These are phyloP conservation scores for Acipenser oxyrinchus DNA, from an alignment of 2,797 vertebrate species.

Conservation along the genomic window DNA sequence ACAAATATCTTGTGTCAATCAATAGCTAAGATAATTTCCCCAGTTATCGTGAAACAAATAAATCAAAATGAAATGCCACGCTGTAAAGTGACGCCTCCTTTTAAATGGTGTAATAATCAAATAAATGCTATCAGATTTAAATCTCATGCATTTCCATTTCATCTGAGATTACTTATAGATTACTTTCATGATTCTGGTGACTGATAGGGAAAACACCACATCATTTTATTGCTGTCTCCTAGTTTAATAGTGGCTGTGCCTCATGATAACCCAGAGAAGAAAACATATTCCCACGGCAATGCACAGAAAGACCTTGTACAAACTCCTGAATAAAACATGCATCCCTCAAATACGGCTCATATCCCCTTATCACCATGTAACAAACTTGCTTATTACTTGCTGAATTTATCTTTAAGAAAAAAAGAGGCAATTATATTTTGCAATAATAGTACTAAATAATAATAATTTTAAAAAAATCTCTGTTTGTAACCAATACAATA, in stretches of 20 bases:
- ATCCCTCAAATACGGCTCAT: background rate
- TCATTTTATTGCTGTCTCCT: background rate
- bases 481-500: too few relatives aligned
- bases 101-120: background rate
- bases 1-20: background rate
- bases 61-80: background rate
- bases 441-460: too few relatives aligned
- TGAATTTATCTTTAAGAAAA: background rate
- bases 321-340: constrained; percentile 1
- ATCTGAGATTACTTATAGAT: background rate
- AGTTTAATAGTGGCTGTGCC: background rate
- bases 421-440: too few relatives aligned
- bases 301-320: background rate
- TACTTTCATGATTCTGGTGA: background rate
- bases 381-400: background rate
- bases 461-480: too few relatives aligned
- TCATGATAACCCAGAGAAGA: background rate
- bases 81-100: background rate
- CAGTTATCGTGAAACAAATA: background rate
- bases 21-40: background rate
- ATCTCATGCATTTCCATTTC: background rate
- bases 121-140: background rate
- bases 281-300: background rate
- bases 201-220: background rate
- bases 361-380: background rate